Evolutionary conservation across 2,797 vertebrate species (phyloP).

Genomic region (Rhinophrynus dorsalis): DNA sequence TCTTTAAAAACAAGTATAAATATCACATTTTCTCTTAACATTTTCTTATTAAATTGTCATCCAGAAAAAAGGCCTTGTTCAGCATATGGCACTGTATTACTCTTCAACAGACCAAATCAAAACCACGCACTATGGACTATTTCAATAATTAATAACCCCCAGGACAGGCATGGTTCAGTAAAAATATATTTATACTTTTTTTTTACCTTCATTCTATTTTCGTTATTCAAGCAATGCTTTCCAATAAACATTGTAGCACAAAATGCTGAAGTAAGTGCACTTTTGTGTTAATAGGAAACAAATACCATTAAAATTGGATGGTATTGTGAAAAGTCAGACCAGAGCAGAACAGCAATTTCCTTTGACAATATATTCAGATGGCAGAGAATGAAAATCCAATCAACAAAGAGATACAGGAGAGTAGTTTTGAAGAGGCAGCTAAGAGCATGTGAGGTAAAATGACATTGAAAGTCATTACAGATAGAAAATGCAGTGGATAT

Average conservation of each 20-base stretch:
- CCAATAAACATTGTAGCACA: neutral
- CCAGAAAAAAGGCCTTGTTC: no score
- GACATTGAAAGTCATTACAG: conserved; percentile 48
- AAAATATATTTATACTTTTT: neutral
- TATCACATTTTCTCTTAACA: no score
- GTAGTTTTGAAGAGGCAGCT: conserved; percentile 40
- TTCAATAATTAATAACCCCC: neutral
- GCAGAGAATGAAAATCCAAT: conserved; percentile 44
- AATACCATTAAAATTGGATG: conserved; percentile 36
- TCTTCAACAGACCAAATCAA: no score
- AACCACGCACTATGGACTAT: no score
- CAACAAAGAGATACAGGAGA: conserved; percentile 37
- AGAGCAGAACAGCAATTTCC: conserved; percentile 38
- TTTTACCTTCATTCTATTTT: neutral
- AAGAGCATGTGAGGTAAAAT: conserved; percentile 43
- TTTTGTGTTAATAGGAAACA: conserved; percentile 40
- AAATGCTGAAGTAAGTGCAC: conserved; percentile 19
- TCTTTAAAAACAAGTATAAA: no score
- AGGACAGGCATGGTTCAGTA: neutral
- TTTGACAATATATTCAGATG: conserved; percentile 39
- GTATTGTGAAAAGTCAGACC: conserved; percentile 27
- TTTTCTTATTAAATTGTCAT: no score
- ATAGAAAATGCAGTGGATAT: conserved; percentile 25
- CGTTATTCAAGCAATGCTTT: conserved; percentile 2
- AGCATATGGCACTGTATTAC: no score